Percentiles rank a stretch among this genome's conserved stretches.
phyloP scores from a whole-genome alignment of 2,797 vertebrate genomes.

The Adrianichthys oophorus region DNA sequence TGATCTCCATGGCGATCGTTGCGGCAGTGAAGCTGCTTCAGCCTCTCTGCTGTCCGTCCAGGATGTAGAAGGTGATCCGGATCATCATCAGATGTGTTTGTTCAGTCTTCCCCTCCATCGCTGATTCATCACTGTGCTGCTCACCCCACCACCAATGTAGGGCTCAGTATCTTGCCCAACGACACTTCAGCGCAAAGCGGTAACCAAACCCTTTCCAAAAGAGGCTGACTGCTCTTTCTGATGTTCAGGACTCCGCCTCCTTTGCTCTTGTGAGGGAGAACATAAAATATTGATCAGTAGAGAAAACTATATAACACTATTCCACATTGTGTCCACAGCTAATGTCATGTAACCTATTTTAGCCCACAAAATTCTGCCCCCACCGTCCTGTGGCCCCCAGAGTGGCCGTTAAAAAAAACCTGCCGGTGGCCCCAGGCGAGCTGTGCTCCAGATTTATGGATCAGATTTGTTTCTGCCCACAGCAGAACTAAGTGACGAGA shows the following conservation, averaged over 20 bases:
- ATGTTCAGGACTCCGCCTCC: conserved; percentile 19
- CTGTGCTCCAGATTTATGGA: conserved; percentile 59
- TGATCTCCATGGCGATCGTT: too few relatives aligned
- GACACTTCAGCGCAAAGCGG: too few relatives aligned
- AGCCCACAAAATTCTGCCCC: conserved; percentile 27
- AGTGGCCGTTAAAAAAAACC: conserved; percentile 52
- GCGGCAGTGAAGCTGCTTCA: too few relatives aligned
- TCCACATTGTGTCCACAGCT: conserved; percentile 59
- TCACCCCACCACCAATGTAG: too few relatives aligned
- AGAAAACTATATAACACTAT: conserved; percentile 63
- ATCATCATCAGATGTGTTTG: too few relatives aligned
- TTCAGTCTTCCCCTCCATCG: too few relatives aligned
- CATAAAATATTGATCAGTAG: conserved; percentile 71
- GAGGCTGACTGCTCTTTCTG: conserved; percentile 22
- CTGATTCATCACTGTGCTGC: too few relatives aligned
- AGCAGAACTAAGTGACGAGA: conserved; percentile 41
- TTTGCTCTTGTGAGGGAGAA: conserved; percentile 33
- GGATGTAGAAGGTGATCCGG: too few relatives aligned
- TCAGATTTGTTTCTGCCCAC: conserved; percentile 52
- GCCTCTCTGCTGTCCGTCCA: too few relatives aligned
- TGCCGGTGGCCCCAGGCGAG: conserved; percentile 32
- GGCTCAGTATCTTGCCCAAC: too few relatives aligned
- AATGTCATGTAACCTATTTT: conserved; percentile 63
- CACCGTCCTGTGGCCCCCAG: background rate
- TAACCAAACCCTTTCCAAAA: background rate